Percentiles rank a stretch among this genome's conserved stretches.
Conservation (phyloP, 1,140 invertebrate species). For the Drosophila ohnishii region DNA sequence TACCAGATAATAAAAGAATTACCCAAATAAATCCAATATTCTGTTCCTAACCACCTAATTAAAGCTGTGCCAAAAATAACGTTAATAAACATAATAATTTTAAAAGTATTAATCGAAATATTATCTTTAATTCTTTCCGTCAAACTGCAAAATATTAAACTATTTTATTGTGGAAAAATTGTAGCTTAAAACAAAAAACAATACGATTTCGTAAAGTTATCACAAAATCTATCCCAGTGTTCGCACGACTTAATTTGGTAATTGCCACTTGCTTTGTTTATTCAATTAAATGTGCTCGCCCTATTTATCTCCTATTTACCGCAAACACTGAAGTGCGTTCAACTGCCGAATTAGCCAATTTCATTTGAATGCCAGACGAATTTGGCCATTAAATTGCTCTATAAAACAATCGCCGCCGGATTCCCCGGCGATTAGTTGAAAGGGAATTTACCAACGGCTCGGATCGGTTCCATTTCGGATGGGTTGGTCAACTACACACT, state of each 20-base stretch:
- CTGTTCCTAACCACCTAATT: neutral
- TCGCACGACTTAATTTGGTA: constrained; percentile 24
- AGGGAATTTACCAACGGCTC: constrained; percentile 19
- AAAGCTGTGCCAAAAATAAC: neutral
- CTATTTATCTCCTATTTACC: constrained; percentile 41
- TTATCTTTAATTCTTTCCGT: neutral
- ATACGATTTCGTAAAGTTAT: neutral
- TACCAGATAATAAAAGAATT: neutral
- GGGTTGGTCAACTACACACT: constrained; percentile 3
- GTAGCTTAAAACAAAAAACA: neutral
- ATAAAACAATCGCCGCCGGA: constrained; percentile 45
- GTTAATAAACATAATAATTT: too few relatives aligned
- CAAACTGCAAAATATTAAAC: neutral
- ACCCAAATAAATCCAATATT: neutral
- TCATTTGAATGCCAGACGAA: constrained; percentile 45
- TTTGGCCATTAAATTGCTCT: constrained; percentile 38
- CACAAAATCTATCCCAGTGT: constrained; percentile 3
- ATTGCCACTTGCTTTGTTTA: constrained; percentile 44
- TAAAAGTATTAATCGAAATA: neutral
- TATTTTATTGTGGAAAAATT: neutral
- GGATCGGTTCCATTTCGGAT: constrained; percentile 15
- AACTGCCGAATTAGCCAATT: constrained; percentile 29
- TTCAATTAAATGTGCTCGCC: constrained; percentile 51
- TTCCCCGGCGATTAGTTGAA: constrained; percentile 32
- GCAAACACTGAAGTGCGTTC: constrained; percentile 47